A percentile compares a stretch with the other conserved stretches of the same genome.
Evolutionary conservation across 2,113 vertebrate species (phyloP).

Genomic region (Colius striatus): DNA sequence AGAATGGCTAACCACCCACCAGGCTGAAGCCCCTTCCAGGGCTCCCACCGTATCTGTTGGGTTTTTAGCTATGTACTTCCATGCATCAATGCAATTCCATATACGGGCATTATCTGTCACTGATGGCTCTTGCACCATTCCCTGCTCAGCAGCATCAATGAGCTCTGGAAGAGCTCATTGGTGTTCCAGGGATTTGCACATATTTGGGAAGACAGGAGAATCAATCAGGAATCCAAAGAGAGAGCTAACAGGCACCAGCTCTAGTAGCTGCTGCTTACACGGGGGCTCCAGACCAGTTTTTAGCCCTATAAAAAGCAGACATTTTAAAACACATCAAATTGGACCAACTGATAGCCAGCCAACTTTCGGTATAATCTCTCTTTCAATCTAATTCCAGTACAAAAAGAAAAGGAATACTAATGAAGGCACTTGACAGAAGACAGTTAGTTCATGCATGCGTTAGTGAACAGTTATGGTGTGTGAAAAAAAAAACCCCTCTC

Average conservation of each 20-base stretch:
- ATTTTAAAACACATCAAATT: constrained; percentile 39
- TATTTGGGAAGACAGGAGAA: not conserved
- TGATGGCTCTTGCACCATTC: not conserved
- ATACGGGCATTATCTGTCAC: not conserved
- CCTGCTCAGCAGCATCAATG: rapidly evolving
- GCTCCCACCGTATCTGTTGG: not conserved
- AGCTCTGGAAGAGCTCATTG: not conserved
- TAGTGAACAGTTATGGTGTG: constrained; percentile 59
- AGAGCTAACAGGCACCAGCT: not conserved
- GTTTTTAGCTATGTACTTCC: not conserved
- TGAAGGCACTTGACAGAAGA: constrained; percentile 62
- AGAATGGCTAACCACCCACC: not conserved
- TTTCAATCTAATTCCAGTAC: constrained; percentile 46
- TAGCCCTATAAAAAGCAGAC: constrained; percentile 24
- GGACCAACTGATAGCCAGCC: constrained; percentile 54
- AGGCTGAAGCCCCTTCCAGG: not conserved
- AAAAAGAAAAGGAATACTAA: constrained; percentile 64
- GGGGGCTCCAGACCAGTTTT: not conserved
- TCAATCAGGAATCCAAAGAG: not conserved
- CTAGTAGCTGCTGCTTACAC: not conserved
- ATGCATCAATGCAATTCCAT: not conserved
- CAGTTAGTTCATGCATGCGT: constrained; percentile 64
- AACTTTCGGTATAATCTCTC: constrained; percentile 32
- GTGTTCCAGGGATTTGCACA: not conserved
- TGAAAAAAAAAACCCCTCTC: constrained; percentile 23